These are phyloP conservation scores for Elysia chlorotica DNA, from an alignment of 1,140 invertebrate species.

Conservation along the genomic window DNA sequence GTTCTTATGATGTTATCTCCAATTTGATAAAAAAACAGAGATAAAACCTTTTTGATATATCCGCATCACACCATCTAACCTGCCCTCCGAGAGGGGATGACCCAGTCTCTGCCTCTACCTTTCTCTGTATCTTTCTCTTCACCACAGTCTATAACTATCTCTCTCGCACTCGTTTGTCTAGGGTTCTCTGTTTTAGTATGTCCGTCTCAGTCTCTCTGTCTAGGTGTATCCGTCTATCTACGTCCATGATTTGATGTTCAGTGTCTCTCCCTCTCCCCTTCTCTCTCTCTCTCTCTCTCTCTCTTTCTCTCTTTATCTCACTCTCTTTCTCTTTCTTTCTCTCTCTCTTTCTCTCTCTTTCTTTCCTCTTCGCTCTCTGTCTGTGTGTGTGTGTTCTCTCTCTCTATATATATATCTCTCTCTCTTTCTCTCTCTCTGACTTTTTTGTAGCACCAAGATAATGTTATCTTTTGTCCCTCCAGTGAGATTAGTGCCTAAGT, in stretches of 20 bases:
- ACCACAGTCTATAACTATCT: background rate
- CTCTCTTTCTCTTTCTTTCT: background rate
- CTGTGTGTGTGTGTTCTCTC: background rate
- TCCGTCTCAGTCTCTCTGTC: background rate
- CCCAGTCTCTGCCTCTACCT: background rate
- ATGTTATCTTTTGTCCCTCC: no score
- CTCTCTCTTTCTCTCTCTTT: background rate
- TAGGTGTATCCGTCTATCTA: no score
- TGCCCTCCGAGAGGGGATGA: background rate
- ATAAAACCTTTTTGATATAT: no score
- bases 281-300: conserved; percentile 8
- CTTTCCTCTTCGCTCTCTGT: background rate
- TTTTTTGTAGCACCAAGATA: no score
- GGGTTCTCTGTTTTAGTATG: background rate
- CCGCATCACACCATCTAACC: no score
- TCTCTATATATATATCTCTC: no score
- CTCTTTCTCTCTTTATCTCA: background rate
- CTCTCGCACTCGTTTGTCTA: background rate
- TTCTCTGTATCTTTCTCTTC: background rate
- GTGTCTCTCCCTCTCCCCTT: background rate
- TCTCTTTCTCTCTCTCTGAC: no score
- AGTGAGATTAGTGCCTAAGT: no score
- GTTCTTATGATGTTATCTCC: no score
- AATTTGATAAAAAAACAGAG: no score
- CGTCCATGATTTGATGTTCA: no score